phyloP scores from a whole-genome alignment of 2,797 vertebrate genomes.

The Uromys caudimaculatus region DNA sequence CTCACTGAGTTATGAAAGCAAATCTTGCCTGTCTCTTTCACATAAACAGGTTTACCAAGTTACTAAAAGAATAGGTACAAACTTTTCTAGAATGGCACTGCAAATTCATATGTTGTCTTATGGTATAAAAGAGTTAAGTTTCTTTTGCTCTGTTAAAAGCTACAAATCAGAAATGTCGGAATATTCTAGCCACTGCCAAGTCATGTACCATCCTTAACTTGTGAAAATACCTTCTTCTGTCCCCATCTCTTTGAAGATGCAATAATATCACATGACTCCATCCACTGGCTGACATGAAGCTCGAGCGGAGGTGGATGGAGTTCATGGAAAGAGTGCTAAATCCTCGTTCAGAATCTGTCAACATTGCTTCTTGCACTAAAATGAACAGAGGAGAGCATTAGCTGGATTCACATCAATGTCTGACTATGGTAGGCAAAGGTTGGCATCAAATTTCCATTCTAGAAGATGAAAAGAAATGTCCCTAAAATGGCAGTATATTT shows the following conservation, averaged over 20 bases:
- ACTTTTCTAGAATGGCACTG: background rate
- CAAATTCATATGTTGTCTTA: background rate
- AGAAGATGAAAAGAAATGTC: background rate
- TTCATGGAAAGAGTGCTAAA: rapidly evolving
- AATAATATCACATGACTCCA: background rate
- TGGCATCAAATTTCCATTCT: background rate
- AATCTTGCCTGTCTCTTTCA: background rate
- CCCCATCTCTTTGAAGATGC: background rate
- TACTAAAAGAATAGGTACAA: background rate
- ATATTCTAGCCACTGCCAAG: background rate
- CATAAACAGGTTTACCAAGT: background rate
- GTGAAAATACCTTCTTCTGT: background rate
- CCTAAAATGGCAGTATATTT: background rate
- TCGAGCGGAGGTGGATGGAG: background rate
- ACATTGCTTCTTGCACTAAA: background rate
- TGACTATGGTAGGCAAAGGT: background rate
- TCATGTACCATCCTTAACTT: background rate
- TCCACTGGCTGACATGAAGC: background rate
- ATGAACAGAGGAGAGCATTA: background rate
- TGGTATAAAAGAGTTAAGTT: background rate
- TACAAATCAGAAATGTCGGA: slow-evolving; percentile 32
- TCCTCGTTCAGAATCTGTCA: background rate
- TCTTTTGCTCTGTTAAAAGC: background rate
- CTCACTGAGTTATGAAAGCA: background rate
- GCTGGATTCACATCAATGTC: background rate